Base-by-base conservation (phyloP, 2,113 vertebrate species). In the Archocentrus centrarchus region DNA sequence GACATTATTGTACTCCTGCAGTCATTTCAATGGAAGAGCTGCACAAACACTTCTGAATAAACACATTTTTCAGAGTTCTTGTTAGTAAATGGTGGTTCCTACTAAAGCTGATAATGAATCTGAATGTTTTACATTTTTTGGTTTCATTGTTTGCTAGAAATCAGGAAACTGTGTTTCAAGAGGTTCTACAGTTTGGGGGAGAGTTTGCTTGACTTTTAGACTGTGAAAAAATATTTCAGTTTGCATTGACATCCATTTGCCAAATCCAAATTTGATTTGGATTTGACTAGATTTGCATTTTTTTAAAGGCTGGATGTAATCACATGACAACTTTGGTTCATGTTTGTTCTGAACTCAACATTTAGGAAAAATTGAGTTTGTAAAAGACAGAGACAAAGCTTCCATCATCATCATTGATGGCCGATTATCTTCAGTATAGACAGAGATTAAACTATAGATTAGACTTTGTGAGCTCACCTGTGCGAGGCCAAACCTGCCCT, bases 1-100 rank as follows among this genome's bases (percentile, higher is more conserved):
- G n/a, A 63, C 41, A 8, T 24, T n/a, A 81, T 86, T 81, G 64
- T 88, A 10, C 22, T 30, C 5, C 58, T 27, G 58, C 22, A 10
- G 61, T 22, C 11, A 68, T 57, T 32, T 60, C 41, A 32, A 6
- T 58, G 11, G 57, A 58, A 58, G n/a, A 24, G 15, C 27, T 15
- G n/a, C 6, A 44, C 2, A 4, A 63, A 62, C 47, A 39, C 4
- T 22, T 84, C 5, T 44, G 11, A 57, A 55, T 18, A 24, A 35
- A 13, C 44, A 5, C 22, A 22, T 60, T 20, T 68, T 44, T 79
- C 39, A 32, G 15, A 32, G 20, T 15, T 11, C 20, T 30, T 64
- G 39, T 27, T 32, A 20, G 57, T 41, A 22, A 68, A 27, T 35
- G 55, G 2, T 5, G 15, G 47, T 70, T 39, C 18, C 22, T 37